phyloP scores from a whole-genome alignment of 2,888 invertebrate species.

The Campopleginae sp. region DNA sequence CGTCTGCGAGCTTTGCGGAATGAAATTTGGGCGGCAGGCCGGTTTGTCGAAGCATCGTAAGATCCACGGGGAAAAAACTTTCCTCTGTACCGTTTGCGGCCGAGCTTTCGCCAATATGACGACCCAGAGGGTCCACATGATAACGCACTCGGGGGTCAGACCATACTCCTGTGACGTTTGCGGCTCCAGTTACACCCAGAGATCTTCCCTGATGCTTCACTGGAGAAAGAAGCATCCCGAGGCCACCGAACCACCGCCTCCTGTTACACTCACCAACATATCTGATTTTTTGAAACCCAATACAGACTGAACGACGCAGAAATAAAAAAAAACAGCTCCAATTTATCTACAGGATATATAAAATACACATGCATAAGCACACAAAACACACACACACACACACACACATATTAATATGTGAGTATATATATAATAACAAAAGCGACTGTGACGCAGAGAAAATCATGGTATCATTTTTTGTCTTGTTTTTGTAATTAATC shows the following conservation, averaged over 20 bases:
- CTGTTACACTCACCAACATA: conserved; percentile 58
- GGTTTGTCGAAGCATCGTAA: conserved; percentile 64
- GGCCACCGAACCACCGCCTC: conserved; percentile 60
- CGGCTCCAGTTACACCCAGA: conserved; percentile 69
- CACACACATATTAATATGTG: neutral
- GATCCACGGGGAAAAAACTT: conserved; percentile 61
- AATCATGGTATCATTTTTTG: conserved; percentile 39
- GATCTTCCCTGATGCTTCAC: conserved; percentile 72
- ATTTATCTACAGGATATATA: neutral
- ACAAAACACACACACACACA: neutral
- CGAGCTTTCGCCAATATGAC: conserved; percentile 62
- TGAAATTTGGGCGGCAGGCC: conserved; percentile 59
- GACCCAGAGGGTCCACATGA: conserved; percentile 64
- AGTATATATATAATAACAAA: conserved; percentile 9
- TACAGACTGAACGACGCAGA: conserved; percentile 23
- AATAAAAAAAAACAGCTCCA: conserved; percentile 6
- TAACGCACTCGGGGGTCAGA: conserved; percentile 70
- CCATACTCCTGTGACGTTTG: conserved; percentile 71
- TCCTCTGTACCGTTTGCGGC: conserved; percentile 60
- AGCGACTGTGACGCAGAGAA: conserved; percentile 16
- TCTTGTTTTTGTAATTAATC: conserved; percentile 56
- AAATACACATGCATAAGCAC: neutral
- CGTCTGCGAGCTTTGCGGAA: conserved; percentile 68
- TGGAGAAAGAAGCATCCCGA: conserved; percentile 63
- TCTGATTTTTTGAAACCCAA: conserved; percentile 47